A percentile compares a stretch with the other conserved stretches of the same genome.
These are phyloP conservation scores for Lacanobia oleracea DNA, from an alignment of 2,888 invertebrate genomes.

Conservation along the genomic window DNA sequence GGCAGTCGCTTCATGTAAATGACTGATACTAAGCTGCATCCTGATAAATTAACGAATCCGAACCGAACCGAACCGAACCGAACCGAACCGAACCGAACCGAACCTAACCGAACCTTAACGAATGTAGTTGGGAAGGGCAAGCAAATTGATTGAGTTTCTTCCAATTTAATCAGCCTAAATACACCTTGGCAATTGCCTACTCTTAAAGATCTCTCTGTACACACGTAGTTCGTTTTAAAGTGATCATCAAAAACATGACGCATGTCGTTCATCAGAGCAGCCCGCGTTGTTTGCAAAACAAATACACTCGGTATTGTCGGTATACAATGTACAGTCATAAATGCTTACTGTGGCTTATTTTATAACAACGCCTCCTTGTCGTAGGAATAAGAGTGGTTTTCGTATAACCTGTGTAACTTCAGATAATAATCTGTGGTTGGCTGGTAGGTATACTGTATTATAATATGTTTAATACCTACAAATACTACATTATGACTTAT, in stretches of 20 bases:
- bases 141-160: no score
- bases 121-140: no score
- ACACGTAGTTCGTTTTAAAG: no score
- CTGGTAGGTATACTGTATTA: not conserved
- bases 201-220: not conserved
- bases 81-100: no score
- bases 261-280: not conserved
- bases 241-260: not conserved
- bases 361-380: not conserved
- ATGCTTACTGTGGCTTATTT: not conserved
- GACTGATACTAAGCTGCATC: no score
- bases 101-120: no score
- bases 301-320: conserved; percentile 1
- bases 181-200: not conserved
- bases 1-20: no score
- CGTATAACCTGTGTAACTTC: no score
- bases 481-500: conserved; percentile 39
- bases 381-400: not conserved
- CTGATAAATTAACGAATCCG: no score
- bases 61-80: no score
- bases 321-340: not conserved
- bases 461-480: no score
- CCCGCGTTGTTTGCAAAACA: conserved; percentile 3
- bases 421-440: not conserved
- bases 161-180: no score